Base-by-base conservation (phyloP, 2,113 vertebrate species). In the Delphinapterus leucas region DNA sequence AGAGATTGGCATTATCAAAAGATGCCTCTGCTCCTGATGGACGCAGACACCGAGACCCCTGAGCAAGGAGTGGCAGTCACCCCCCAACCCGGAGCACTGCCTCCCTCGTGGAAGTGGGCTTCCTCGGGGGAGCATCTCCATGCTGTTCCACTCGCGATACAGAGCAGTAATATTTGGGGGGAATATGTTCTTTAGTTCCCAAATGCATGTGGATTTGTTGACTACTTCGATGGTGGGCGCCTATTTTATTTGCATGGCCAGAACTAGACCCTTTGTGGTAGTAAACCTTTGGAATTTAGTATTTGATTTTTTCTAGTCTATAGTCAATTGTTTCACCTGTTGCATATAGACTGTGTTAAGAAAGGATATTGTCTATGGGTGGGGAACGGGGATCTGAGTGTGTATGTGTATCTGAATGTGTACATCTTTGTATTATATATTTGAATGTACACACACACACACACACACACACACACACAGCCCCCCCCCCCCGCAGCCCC, bases 181-280 rank as follows among this genome's bases (percentile, higher is more conserved):
- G 28, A 26, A 25, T 6, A 6, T 0, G 3, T 33, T 20, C 77
- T n/a, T n/a, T 14, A 2, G 33, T 4, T 60, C 36, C 53, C 23
- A 3, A 14, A 15, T 0, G 4, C 15, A 0, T 5, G 65, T 20
- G 2, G 14, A 2, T 2, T 8, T 25, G 21, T 1, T 1, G 10
- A 20, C 21, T 28, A 15, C 12, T 33, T 53, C n/a, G 0, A 2
- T 8, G 8, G 15, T n/a, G 8, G 53, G 3, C 0, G 2, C 10
- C 31, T 49, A 1, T 9, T 10, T 55, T 4, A 2, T 14, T 2
- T 9, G 10, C 31, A 10, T 2, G 41, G 33, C 14, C 80, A 23
- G 23, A 11, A 28, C 15, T 1, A 20, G 38, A n/a, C 17, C 2
- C 31, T 28, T 7, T 0, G 9, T 3, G 28, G 31, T 8, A 6